Conservation (phyloP, 2,113 vertebrate genomes). For the Corvus cornix region DNA sequence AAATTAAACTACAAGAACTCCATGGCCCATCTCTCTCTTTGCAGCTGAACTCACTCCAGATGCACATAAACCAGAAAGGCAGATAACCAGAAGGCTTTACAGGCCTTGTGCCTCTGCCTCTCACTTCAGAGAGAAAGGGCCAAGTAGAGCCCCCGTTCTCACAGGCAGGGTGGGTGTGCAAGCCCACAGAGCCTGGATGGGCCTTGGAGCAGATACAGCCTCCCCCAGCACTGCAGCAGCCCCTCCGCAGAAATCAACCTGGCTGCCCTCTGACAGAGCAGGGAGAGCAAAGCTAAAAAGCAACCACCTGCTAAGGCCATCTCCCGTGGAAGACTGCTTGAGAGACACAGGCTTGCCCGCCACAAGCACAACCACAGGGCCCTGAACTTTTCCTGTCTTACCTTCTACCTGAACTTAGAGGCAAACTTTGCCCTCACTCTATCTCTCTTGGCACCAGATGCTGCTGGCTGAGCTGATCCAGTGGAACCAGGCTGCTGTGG, state of each 20-base stretch:
- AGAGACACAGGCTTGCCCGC: not conserved
- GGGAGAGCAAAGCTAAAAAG: not conserved
- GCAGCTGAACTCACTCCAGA: not conserved
- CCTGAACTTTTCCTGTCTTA: not conserved
- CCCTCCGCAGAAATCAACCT: not conserved
- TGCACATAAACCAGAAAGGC: not conserved
- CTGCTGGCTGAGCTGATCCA: not conserved
- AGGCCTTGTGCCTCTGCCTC: not conserved
- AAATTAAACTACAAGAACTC: not conserved
- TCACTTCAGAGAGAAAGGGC: not conserved
- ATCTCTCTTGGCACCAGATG: not conserved
- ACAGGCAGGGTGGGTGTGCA: fast-evolving
- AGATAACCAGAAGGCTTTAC: not conserved
- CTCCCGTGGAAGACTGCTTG: not conserved
- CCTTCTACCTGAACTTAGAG: not conserved
- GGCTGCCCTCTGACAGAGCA: not conserved
- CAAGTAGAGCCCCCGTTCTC: fast-evolving
- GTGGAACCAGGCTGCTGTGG: not conserved
- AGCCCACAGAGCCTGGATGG: not conserved
- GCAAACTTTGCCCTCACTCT: not conserved
- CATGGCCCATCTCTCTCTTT: not conserved
- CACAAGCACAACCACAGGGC: fast-evolving
- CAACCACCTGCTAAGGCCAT: not conserved
- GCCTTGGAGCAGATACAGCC: not conserved
- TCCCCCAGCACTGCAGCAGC: not conserved